Evolutionary conservation across 2,113 vertebrate species (phyloP).

Genomic region (Coracopsis vasa): DNA sequence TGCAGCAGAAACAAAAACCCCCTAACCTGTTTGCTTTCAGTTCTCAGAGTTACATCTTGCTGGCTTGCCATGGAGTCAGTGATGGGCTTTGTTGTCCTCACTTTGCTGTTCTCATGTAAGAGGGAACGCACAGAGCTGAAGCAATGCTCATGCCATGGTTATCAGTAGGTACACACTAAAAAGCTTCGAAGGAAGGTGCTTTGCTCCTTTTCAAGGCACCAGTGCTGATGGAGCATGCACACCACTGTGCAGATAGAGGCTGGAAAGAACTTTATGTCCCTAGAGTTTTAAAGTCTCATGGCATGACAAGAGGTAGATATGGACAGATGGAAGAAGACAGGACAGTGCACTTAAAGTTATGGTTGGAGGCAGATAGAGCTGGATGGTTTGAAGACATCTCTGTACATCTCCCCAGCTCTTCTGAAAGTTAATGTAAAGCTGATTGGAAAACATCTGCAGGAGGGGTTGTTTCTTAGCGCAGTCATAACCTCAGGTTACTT

Average conservation of each 20-base stretch:
- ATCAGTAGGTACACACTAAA: fast-evolving
- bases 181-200: background rate
- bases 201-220: background rate
- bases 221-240: fast-evolving
- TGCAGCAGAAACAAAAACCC: background rate
- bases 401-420: background rate
- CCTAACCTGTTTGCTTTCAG: background rate
- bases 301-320: background rate
- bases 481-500: background rate
- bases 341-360: background rate
- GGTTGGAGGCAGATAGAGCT: background rate
- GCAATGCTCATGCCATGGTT: background rate
- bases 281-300: background rate
- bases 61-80: background rate
- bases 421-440: background rate
- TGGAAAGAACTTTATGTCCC: background rate
- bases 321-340: background rate
- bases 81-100: background rate
- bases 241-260: background rate
- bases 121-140: background rate
- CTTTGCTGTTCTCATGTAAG: fast-evolving
- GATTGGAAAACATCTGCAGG: background rate
- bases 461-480: background rate
- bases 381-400: background rate
- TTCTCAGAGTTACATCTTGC: background rate